These are phyloP conservation scores for Orthosia gracilis DNA, from an alignment of 2,888 invertebrate genomes.

Conservation along the genomic window DNA sequence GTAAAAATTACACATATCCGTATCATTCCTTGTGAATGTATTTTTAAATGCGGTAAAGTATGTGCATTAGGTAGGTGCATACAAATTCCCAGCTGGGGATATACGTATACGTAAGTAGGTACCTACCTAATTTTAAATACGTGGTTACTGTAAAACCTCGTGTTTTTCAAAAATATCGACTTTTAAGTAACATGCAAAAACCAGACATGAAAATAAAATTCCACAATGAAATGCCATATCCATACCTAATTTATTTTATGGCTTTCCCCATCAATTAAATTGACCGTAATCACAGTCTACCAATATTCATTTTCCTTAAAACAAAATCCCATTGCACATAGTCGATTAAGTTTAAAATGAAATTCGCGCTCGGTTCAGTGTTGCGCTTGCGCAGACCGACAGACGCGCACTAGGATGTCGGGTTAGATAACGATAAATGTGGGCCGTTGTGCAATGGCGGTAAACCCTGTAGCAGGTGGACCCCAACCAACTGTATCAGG, in stretches of 20 bases:
- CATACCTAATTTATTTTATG: background rate
- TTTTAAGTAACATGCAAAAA: background rate
- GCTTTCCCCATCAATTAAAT: conserved; percentile 6
- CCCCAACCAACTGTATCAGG: conserved; percentile 6
- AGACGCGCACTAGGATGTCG: conserved; percentile 74
- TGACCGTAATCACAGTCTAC: conserved; percentile 25
- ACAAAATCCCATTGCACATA: conserved; percentile 39
- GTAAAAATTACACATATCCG: background rate
- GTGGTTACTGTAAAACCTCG: too few relatives aligned
- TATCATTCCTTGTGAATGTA: background rate
- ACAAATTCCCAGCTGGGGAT: background rate
- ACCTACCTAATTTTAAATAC: background rate
- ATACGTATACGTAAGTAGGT: background rate
- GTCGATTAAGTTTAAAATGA: conserved; percentile 50
- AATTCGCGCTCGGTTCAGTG: conserved; percentile 38
- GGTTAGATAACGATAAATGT: conserved; percentile 70
- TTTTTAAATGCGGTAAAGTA: background rate
- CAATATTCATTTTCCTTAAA: conserved; percentile 42
- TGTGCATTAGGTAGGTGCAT: background rate
- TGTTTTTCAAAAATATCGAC: background rate
- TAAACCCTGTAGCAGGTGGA: conserved; percentile 11
- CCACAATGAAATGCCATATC: background rate
- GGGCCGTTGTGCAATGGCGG: conserved; percentile 53
- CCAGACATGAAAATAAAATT: background rate
- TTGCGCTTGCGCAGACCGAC: conserved; percentile 72